These are phyloP conservation scores for Corythaeola cristata DNA, from an alignment of 2,113 vertebrate genomes.

Conservation along the genomic window DNA sequence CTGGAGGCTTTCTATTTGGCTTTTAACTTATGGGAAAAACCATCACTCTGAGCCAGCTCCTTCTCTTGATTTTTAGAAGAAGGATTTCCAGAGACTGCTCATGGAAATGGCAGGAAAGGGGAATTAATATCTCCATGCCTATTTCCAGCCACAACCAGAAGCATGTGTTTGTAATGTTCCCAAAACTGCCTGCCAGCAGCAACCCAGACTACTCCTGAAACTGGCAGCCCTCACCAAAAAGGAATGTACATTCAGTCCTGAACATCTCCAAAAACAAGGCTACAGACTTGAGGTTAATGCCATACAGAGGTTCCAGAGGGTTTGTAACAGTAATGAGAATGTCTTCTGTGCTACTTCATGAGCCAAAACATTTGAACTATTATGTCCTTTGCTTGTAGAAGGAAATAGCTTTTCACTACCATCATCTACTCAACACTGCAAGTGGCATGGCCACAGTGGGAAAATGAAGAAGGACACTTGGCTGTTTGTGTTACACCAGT, in stretches of 20 bases:
- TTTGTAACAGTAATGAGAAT: background rate
- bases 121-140: background rate
- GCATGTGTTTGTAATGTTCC: background rate
- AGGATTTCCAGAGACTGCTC: background rate
- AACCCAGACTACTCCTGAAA: background rate
- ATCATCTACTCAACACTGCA: accelerated
- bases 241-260: background rate
- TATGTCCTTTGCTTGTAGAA: background rate
- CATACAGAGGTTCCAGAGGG: background rate
- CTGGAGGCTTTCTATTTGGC: background rate
- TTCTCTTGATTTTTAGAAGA: background rate
- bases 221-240: background rate
- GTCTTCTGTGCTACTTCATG: background rate
- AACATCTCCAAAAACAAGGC: background rate
- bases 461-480: background rate
- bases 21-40: background rate
- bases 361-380: background rate
- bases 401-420: background rate
- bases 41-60: background rate
- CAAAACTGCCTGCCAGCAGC: background rate
- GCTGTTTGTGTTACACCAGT: background rate
- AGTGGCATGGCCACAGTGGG: background rate
- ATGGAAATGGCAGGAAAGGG: background rate
- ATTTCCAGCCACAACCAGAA: background rate
- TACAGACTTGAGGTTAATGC: background rate